Evolutionary conservation across 2,888 invertebrate genomes (phyloP).

Genomic region (Amaurobius ferox): DNA sequence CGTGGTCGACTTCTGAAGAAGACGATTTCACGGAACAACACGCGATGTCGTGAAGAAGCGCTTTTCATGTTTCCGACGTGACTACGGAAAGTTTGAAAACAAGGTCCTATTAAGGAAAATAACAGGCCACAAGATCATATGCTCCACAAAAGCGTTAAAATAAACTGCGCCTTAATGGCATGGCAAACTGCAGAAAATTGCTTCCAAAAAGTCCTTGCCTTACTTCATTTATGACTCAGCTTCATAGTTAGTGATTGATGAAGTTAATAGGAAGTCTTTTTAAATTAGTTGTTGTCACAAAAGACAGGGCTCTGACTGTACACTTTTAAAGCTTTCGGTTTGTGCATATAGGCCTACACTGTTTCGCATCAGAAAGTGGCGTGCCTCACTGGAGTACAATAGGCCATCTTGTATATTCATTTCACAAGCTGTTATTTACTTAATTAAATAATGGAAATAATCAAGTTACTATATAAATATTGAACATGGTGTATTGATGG

Average conservation of each 20-base stretch:
- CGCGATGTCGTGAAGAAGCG: conserved; percentile 60
- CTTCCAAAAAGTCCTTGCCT: neutral
- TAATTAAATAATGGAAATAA: too few species aligned
- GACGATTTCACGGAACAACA: conserved; percentile 39
- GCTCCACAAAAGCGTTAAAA: neutral
- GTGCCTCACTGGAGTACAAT: too few species aligned
- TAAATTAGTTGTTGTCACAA: too few species aligned
- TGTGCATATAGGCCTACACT: too few species aligned
- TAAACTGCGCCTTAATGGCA: neutral
- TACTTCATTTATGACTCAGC: neutral
- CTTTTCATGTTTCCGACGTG: conserved; percentile 43
- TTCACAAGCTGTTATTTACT: too few species aligned
- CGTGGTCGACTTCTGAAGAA: conserved; percentile 31
- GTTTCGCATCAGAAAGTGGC: too few species aligned
- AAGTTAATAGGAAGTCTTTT: neutral
- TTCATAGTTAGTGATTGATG: neutral
- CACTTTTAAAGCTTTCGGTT: too few species aligned
- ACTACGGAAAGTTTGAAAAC: conserved; percentile 31
- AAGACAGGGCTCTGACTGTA: too few species aligned
- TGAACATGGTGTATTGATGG: too few species aligned
- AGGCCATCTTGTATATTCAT: too few species aligned
- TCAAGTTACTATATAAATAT: too few species aligned
- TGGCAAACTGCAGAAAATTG: neutral
- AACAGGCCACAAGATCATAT: neutral
- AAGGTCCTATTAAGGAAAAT: conserved; percentile 23